These are phyloP conservation scores for Salticus scenicus DNA, from an alignment of 2,888 invertebrate genomes.

Conservation along the genomic window DNA sequence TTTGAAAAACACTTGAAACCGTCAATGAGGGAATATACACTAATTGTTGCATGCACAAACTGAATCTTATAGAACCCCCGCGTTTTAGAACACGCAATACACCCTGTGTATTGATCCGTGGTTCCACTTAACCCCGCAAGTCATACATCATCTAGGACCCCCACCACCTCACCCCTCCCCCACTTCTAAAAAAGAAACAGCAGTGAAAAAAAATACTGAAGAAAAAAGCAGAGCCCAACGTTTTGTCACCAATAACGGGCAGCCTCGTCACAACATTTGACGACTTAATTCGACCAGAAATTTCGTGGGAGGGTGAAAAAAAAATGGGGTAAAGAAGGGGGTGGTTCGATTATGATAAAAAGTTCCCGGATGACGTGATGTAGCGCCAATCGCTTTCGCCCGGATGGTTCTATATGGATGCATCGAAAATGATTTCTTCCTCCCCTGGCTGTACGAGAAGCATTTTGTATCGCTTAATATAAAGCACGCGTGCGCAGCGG, in stretches of 20 bases:
- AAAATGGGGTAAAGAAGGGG: background rate
- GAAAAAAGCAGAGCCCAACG: background rate
- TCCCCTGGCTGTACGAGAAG: background rate
- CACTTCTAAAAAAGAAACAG: conserved; percentile 1
- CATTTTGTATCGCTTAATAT: background rate
- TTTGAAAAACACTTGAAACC: too few relatives aligned
- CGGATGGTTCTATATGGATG: background rate
- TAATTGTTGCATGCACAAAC: background rate
- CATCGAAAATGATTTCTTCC: background rate
- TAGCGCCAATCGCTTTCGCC: background rate
- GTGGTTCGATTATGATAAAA: conserved; percentile 16
- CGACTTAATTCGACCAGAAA: conserved; percentile 10
- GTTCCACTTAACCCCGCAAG: conserved; percentile 16
- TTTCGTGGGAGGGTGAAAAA: background rate
- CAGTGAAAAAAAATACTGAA: background rate
- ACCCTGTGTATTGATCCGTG: background rate
- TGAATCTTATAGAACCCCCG: background rate
- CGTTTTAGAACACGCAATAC: background rate
- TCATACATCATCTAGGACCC: background rate
- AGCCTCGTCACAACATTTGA: conserved; percentile 7
- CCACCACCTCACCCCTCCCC: too few relatives aligned
- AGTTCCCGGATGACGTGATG: conserved; percentile 7
- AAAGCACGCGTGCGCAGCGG: background rate
- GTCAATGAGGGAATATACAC: too few relatives aligned
- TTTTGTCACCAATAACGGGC: conserved; percentile 9